Base-by-base conservation (phyloP, 1,140 invertebrate genomes). In the Armadillidium nasatum region DNA sequence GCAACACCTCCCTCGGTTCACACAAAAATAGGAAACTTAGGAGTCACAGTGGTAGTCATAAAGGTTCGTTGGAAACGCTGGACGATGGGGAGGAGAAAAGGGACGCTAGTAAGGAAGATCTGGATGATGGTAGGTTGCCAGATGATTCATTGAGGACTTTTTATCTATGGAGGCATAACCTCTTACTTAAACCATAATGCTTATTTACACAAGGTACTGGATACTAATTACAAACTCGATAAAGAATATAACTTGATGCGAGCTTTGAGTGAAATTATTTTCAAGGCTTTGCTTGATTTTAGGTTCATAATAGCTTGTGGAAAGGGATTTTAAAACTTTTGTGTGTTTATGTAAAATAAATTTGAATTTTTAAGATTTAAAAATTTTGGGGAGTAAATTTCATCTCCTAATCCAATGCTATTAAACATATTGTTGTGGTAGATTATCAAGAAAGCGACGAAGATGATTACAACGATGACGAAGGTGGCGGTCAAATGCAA, bases 1-100 rank as follows among this genome's bases (percentile, higher is more conserved):
- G 94, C 87, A 93, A 93, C 86, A 94, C 94, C 86, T 96, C 94
- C 66, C 94, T 94, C 83, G 93, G 93, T 78, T 95, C 93, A 85
- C 93, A 95, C 85, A 94, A 95, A 85, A 92, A 95, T 84, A 89
- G 92, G 80, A 91, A 91, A 73, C 92, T 92, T 83, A 93, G 94
- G 86, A 80, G 80, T 76, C 76, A 82, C 76, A 92, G 94, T 82
- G 91, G 93, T 84, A 94, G 92, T 85, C 92, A 94, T 84, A 94
- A 94, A 87, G 91, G 92, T 84, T 81, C 80, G 13, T 73, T 68
- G 10, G 80, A 81, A 44, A 74, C 77, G n/a, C 90, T 93, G 77
- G 81, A 82, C 43, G 87, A 87, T 7, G 91, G 91, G 74, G 93
- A 95, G 85, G 93, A 94, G 83, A 96, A 95, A 83, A 92, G 92